Conservation (phyloP, 2,797 vertebrate species). For the Dermochelys coriacea region DNA sequence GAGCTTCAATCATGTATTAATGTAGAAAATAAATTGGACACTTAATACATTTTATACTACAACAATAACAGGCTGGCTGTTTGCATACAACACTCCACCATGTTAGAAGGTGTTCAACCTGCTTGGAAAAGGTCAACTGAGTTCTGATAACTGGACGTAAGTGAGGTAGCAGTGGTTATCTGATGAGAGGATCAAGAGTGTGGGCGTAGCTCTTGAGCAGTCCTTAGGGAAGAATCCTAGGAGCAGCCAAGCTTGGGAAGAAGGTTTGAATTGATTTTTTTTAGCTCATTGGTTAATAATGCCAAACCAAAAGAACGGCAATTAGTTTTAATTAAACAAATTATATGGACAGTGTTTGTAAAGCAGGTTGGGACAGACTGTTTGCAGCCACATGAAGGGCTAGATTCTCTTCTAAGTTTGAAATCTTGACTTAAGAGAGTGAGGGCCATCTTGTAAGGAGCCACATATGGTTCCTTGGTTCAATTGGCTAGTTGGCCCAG, state of each 20-base stretch:
- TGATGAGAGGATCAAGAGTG: background rate
- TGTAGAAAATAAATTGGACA: slow-evolving; percentile 46
- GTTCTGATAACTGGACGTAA: background rate
- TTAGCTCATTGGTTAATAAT: background rate
- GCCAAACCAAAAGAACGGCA: fast-evolving
- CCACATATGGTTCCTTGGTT: background rate
- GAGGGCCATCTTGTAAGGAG: background rate
- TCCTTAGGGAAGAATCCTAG: background rate
- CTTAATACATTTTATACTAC: slow-evolving; percentile 18
- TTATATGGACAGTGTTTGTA: fast-evolving
- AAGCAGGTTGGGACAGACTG: background rate
- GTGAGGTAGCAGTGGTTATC: background rate
- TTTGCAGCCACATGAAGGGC: background rate
- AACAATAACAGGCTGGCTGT: background rate
- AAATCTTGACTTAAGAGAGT: fast-evolving
- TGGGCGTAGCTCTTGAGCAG: background rate
- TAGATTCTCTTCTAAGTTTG: background rate
- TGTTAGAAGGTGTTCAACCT: background rate
- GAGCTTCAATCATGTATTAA: slow-evolving; percentile 5
- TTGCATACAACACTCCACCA: background rate
- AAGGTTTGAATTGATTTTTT: background rate
- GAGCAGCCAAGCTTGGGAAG: background rate
- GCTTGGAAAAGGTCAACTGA: background rate
- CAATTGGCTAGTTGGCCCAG: background rate
- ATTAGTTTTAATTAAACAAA: background rate